Conservation (phyloP, 2,113 vertebrate genomes). For the Prionailurus viverrinus region DNA sequence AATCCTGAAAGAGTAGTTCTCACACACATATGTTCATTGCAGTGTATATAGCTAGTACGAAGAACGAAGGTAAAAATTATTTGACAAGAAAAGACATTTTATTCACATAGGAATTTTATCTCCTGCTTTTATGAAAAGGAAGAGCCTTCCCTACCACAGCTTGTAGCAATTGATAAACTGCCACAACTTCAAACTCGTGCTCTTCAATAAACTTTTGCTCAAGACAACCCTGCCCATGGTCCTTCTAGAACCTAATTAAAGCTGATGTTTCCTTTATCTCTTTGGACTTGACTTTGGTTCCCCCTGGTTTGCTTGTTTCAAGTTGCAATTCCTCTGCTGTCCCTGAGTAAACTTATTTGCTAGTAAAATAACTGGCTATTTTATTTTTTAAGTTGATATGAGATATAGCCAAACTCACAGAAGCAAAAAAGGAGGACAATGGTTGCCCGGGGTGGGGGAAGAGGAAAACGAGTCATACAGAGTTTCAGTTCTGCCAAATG, state of each 20-base stretch:
- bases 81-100: background rate
- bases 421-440: background rate
- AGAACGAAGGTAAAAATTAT: background rate
- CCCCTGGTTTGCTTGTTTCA: background rate
- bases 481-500: background rate
- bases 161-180: background rate
- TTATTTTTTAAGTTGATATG: background rate
- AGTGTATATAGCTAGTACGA: background rate
- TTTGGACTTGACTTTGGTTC: background rate
- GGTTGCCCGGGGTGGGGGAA: background rate
- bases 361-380: background rate
- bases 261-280: background rate
- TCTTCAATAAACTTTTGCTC: background rate
- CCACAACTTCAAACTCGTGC: background rate
- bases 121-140: background rate
- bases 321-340: background rate
- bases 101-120: background rate
- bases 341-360: background rate
- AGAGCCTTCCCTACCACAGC: background rate
- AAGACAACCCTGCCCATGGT: background rate
- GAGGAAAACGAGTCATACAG: background rate
- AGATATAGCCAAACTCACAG: background rate
- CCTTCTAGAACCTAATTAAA: background rate
- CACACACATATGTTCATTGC: background rate
- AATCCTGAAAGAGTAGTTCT: background rate